Evolutionary conservation across 2,888 invertebrate species (phyloP).

Genomic region (Ochropleura leucogaster): DNA sequence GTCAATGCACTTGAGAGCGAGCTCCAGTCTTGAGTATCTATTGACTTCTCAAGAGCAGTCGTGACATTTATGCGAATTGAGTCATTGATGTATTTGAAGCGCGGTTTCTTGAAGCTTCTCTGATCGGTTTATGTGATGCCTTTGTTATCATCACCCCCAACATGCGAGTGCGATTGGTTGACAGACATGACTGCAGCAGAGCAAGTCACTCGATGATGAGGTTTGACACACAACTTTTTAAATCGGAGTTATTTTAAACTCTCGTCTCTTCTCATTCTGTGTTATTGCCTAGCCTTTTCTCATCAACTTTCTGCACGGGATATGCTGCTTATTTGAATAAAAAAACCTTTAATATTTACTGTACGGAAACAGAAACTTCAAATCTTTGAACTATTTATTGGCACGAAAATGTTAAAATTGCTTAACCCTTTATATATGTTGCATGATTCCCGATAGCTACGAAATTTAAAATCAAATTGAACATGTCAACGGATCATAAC

Average conservation of each 20-base stretch:
- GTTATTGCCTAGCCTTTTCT: background rate
- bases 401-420: background rate
- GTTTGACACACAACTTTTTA: background rate
- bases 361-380: background rate
- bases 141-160: background rate
- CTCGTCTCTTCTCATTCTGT: background rate
- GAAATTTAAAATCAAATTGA: background rate
- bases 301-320: no score
- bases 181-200: background rate
- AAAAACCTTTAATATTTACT: background rate
- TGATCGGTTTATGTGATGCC: background rate
- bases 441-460: background rate
- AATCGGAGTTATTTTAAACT: background rate
- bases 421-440: background rate
- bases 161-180: background rate
- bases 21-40: constrained; percentile 15
- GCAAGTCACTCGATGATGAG: background rate
- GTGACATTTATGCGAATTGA: background rate
- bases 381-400: background rate
- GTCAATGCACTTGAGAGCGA: constrained; percentile 43
- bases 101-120: background rate
- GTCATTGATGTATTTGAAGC: background rate
- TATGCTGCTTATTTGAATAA: no score
- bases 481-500: constrained; percentile 1
- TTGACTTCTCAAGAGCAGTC: constrained; percentile 34